Conservation (phyloP, 2,113 vertebrate species). For the Phainopepla nitens region DNA sequence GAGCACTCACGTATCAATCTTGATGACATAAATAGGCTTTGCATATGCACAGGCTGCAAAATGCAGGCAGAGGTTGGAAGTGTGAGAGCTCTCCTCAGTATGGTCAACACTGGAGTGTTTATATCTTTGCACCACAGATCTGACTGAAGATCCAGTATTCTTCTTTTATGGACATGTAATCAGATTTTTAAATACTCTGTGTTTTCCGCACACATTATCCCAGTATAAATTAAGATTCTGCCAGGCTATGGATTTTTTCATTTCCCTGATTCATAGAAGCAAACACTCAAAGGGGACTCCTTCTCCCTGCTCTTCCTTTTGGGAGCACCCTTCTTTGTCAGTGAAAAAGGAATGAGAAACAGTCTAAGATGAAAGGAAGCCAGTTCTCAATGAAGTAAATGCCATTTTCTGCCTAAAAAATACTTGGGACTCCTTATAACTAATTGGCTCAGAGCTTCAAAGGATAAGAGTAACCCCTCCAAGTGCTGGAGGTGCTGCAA, state of each 20-base stretch:
- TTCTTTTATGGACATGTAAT: background rate
- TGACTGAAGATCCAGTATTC: background rate
- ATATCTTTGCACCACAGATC: rapidly evolving
- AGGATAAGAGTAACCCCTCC: background rate
- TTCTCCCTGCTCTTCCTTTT: background rate
- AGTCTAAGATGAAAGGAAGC: background rate
- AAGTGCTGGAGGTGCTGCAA: background rate
- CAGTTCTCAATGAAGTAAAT: background rate
- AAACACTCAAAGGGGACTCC: background rate
- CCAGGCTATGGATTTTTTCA: background rate
- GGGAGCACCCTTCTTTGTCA: background rate
- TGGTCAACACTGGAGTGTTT: background rate
- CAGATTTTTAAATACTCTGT: background rate
- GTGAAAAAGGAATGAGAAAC: background rate
- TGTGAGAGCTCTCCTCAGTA: background rate
- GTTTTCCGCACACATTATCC: background rate
- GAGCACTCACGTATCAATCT: background rate
- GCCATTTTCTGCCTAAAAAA: background rate
- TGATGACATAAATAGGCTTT: background rate
- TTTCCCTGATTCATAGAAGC: background rate
- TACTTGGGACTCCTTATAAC: background rate
- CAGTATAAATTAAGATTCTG: background rate
- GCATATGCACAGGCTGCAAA: background rate
- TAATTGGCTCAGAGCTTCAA: background rate
- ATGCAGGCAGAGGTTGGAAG: background rate